Conservation (phyloP, 2,797 vertebrate genomes). For the Hydrolagus colliei region DNA sequence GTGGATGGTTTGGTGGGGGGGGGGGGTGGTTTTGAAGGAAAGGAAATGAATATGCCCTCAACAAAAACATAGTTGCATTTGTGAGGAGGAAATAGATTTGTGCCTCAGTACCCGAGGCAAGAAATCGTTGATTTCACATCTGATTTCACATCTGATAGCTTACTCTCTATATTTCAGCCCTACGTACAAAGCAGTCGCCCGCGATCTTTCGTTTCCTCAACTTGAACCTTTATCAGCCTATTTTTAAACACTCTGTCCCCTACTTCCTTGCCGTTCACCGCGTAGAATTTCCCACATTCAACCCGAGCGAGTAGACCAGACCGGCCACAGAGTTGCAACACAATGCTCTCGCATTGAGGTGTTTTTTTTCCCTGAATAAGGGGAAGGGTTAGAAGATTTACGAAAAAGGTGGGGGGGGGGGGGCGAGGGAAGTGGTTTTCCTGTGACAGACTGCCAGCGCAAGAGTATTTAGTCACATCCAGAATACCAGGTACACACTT, state of each 20-base stretch:
- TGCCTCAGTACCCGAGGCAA: slow-evolving; percentile 27
- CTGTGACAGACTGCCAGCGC: neutral
- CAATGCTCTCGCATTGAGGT: too few relatives aligned
- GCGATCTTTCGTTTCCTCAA: neutral
- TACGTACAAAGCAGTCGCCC: neutral
- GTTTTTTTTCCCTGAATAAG: too few relatives aligned
- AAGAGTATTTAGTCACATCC: neutral
- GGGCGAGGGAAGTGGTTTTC: neutral
- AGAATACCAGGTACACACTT: neutral
- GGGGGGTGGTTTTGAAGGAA: slow-evolving; percentile 36
- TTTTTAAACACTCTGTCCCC: neutral
- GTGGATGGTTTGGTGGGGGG: slow-evolving; percentile 2
- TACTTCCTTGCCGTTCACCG: neutral
- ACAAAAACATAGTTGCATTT: neutral
- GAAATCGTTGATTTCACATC: neutral
- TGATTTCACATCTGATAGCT: too few relatives aligned
- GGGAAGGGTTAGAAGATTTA: neutral
- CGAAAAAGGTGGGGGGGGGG: neutral
- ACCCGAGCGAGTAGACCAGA: too few relatives aligned
- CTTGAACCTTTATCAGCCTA: neutral
- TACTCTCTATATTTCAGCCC: neutral
- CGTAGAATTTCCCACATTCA: neutral
- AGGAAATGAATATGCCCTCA: neutral
- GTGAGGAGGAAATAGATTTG: slow-evolving; percentile 26
- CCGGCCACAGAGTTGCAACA: too few relatives aligned